Conservation (phyloP, 1,140 invertebrate genomes). For the Palaemon carinicauda region DNA sequence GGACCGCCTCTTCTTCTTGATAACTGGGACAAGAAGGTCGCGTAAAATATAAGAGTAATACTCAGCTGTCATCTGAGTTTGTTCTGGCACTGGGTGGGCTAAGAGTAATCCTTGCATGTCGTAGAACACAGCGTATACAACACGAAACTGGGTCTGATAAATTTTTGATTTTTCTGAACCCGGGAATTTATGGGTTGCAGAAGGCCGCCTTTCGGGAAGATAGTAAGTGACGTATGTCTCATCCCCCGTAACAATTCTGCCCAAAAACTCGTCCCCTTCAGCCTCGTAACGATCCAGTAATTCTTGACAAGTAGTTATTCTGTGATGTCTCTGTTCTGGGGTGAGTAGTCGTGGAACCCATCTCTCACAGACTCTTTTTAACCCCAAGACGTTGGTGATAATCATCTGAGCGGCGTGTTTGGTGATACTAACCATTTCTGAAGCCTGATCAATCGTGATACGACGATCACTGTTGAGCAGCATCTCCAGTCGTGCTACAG, state of each 20-base stretch:
- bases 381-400: slow-evolving; percentile 43
- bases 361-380: slow-evolving; percentile 43
- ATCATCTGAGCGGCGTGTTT: slow-evolving; percentile 40
- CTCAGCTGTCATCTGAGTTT: slow-evolving; percentile 33
- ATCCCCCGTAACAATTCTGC: slow-evolving; percentile 56
- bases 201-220: slow-evolving; percentile 63
- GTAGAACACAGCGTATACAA: slow-evolving; percentile 46
- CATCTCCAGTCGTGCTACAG: slow-evolving; percentile 44
- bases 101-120: slow-evolving; percentile 42
- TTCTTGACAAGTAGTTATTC: slow-evolving; percentile 46
- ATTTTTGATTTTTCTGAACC: slow-evolving; percentile 3
- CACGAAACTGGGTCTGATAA: slow-evolving; percentile 18
- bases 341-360: slow-evolving; percentile 56
- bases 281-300: slow-evolving; percentile 42
- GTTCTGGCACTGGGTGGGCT: slow-evolving; percentile 43
- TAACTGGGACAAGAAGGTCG: slow-evolving; percentile 38
- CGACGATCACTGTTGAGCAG: slow-evolving; percentile 42
- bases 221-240: slow-evolving; percentile 58
- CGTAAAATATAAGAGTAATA: slow-evolving; percentile 39
- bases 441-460: slow-evolving; percentile 24
- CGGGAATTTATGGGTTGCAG: slow-evolving; percentile 55
- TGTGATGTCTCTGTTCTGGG: slow-evolving; percentile 37
- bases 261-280: slow-evolving; percentile 47
- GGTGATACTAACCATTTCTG: slow-evolving; percentile 21
- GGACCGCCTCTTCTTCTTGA: slow-evolving; percentile 26